Percentiles rank a stretch among this genome's conserved stretches.
Conservation (phyloP, 2,113 vertebrate species). For the Brachypteracias leptosomus region DNA sequence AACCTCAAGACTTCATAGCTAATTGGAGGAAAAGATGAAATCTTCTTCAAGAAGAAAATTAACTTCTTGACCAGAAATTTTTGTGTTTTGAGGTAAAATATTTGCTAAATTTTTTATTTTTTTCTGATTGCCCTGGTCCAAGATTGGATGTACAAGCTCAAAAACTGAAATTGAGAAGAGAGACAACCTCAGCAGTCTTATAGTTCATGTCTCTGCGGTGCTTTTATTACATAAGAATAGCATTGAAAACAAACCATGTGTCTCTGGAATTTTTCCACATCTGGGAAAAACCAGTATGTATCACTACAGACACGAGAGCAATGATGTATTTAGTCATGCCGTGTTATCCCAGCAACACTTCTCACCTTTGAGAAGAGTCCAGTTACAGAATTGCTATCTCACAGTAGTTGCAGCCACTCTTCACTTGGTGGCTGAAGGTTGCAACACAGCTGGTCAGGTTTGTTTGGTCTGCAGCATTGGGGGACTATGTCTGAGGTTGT, state of each 20-base stretch:
- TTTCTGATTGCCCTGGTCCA: not conserved
- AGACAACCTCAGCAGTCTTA: not conserved
- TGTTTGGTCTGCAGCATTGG: not conserved
- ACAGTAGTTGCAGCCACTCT: not conserved
- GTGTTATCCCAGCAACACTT: not conserved
- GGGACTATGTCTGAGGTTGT: not conserved
- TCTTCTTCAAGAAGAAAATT: not conserved
- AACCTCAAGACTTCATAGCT: not conserved
- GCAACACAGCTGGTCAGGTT: not conserved
- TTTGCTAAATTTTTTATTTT: not conserved
- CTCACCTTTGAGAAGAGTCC: not conserved
- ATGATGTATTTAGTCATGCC: not conserved
- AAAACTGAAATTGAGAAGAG: not conserved
- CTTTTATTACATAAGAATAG: not conserved
- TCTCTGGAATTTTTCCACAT: not conserved
- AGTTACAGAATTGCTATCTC: not conserved
- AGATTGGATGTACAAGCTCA: not conserved
- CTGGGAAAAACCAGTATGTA: not conserved
- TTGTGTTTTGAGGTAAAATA: not conserved
- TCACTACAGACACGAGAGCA: not conserved
- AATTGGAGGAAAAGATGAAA: not conserved
- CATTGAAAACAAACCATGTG: not conserved
- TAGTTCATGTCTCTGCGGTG: not conserved
- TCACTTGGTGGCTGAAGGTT: not conserved
- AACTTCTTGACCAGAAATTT: not conserved